phyloP scores from a whole-genome alignment of 2,888 invertebrate genomes.

The Pheosia gnoma region DNA sequence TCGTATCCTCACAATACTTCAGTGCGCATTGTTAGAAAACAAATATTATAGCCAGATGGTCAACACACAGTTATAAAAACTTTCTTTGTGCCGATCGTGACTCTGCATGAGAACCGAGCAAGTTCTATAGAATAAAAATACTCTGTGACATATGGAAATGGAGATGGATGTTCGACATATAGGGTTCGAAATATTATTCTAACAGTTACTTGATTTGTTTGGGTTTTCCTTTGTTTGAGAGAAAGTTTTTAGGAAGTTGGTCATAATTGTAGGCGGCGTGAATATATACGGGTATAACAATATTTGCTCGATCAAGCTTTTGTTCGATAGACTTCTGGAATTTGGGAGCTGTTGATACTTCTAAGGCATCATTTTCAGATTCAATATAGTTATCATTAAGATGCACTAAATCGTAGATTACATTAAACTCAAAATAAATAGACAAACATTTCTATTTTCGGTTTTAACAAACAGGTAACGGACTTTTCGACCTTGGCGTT shows the following conservation, averaged over 20 bases:
- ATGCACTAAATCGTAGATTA: no score
- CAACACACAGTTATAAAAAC: background rate
- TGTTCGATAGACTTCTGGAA: no score
- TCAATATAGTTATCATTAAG: no score
- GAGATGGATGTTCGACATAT: constrained; percentile 21
- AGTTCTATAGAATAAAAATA: background rate
- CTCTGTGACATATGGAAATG: background rate
- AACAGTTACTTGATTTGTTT: constrained; percentile 1
- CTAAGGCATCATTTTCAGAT: no score
- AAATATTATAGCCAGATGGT: constrained; percentile 6
- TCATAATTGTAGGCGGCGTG: background rate
- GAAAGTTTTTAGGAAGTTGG: constrained; percentile 1
- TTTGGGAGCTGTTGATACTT: no score
- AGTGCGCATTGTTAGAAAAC: constrained; percentile 28
- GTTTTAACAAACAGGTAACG: no score
- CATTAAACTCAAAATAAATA: no score
- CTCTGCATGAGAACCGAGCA: constrained; percentile 5
- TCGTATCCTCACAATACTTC: background rate
- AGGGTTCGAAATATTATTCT: constrained; percentile 10
- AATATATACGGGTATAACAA: no score
- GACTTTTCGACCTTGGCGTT: no score
- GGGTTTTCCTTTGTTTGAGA: constrained; percentile 10
- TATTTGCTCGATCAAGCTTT: no score
- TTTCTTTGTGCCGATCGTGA: constrained; percentile 11
- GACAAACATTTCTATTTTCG: no score